Base-by-base conservation (phyloP, 1,140 invertebrate genomes). In the Cephus cinctus region DNA sequence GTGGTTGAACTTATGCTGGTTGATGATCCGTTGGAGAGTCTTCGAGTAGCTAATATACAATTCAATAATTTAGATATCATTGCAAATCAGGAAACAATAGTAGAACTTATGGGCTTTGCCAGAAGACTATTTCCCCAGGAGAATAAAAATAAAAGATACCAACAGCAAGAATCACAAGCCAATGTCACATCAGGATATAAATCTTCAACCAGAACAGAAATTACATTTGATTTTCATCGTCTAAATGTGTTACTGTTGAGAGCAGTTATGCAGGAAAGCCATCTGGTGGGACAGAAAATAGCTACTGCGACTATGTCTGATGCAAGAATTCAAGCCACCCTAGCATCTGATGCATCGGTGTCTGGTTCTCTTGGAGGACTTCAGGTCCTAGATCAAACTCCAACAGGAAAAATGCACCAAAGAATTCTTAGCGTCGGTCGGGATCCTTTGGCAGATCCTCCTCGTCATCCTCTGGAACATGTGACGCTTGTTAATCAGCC, bases 51-150 rank as follows among this genome's bases (percentile, higher is more conserved):
- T 0, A 92, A 89, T 62, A 88, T 98, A 54, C 84, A 93, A 43
- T 97, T 96, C 58, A 98, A 96, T 64, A 96, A 91, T 73, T 78
- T 98, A 42, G 94, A 97, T 71, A 89, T 98, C 25, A 96, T 96
- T 86, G 94, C 93, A 0, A 97, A 97, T 77, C 93, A 96, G 69
- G 92, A 95, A 69, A 98, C 95, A 0, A 89, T 97, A 56, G 87
- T 96, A 1, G 94, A 98, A 71, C 71, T 98, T 21, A 81, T 96
- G 35, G 89, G 90, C 16, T 97, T 98, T 67, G 81, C 86, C 0
- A 87, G 86, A 45, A 80, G 90, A 32, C 81, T 91, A 20, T 82
- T 87, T 54, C 83, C 86, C 67, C 4, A 63, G 69, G 19, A 79
- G n/a, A 79, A 53, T 47, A 61, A 9, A 63, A 63, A 11, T 56